Evolutionary conservation across 2,113 vertebrate species (phyloP).

Genomic region (Halcyon senegalensis): DNA sequence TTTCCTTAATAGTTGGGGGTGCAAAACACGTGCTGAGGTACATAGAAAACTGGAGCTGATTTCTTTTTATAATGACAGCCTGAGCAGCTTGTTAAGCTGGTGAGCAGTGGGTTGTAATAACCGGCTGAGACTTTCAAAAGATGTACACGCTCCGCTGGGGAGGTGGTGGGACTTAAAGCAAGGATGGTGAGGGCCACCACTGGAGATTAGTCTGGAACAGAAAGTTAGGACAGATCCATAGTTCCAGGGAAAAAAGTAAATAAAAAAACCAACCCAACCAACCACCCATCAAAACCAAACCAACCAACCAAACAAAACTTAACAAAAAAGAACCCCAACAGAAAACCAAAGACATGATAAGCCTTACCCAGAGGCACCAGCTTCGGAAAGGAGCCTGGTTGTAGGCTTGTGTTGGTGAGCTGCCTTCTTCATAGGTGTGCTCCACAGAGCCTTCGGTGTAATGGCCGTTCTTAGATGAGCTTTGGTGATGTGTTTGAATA

Average conservation of each 20-base stretch:
- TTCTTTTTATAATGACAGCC: background rate
- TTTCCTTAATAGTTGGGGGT: background rate
- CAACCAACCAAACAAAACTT: no score
- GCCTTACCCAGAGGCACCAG: background rate
- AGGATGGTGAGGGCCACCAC: background rate
- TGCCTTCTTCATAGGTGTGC: background rate
- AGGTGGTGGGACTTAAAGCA: background rate
- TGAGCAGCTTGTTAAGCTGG: background rate
- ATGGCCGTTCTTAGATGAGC: background rate
- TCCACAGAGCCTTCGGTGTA: background rate
- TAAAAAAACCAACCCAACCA: no score
- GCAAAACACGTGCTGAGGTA: rapidly evolving
- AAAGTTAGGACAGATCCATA: background rate
- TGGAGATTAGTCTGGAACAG: background rate
- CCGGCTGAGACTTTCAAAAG: background rate
- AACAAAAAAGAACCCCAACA: no score
- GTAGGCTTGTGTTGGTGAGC: background rate
- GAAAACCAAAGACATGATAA: background rate
- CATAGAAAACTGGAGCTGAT: background rate
- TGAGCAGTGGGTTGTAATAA: background rate
- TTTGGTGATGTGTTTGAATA: no score
- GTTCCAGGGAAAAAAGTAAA: background rate
- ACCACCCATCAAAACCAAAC: no score
- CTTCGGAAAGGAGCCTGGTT: background rate
- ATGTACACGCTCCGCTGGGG: rapidly evolving